Conservation (phyloP, 2,888 invertebrate species). For the Alcis repandata region DNA sequence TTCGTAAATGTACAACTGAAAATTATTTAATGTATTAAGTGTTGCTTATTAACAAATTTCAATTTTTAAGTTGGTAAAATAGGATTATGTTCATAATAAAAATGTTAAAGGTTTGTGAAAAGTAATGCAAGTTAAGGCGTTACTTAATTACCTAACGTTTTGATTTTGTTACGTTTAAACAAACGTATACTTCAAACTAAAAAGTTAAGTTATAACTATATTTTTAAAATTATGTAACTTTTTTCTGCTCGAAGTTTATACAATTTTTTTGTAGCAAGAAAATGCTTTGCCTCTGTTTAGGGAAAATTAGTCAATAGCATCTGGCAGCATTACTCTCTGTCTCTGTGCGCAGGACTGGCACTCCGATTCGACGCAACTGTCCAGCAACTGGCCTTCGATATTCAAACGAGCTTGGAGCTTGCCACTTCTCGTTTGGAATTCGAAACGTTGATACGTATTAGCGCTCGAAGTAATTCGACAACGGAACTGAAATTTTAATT, state of each 20-base stretch:
- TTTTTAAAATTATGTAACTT: too few species aligned
- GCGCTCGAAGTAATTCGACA: conserved; percentile 29
- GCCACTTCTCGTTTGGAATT: conserved; percentile 57
- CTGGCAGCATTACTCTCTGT: conserved; percentile 47
- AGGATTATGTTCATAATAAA: neutral
- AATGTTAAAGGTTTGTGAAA: too few species aligned
- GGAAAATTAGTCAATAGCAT: neutral
- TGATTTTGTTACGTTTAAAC: too few species aligned
- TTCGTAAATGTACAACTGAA: too few species aligned
- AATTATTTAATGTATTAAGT: neutral
- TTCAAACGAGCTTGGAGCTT: conserved; percentile 53
- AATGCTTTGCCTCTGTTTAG: too few species aligned
- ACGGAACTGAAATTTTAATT: conserved; percentile 9
- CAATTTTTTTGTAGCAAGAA: too few species aligned
- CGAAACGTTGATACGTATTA: conserved; percentile 50
- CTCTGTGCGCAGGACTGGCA: conserved; percentile 38
- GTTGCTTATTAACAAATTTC: neutral
- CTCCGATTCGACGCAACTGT: conserved; percentile 30
- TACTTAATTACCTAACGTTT: too few species aligned
- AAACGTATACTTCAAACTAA: too few species aligned
- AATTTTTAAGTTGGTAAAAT: neutral
- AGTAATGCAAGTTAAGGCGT: too few species aligned
- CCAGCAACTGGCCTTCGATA: conserved; percentile 56
- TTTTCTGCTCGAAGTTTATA: too few species aligned
- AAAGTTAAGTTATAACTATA: neutral